A percentile compares a stretch with the other conserved stretches of the same genome.
Evolutionary conservation across 1,140 invertebrate species (phyloP).

Genomic region (Bombus ignitus): DNA sequence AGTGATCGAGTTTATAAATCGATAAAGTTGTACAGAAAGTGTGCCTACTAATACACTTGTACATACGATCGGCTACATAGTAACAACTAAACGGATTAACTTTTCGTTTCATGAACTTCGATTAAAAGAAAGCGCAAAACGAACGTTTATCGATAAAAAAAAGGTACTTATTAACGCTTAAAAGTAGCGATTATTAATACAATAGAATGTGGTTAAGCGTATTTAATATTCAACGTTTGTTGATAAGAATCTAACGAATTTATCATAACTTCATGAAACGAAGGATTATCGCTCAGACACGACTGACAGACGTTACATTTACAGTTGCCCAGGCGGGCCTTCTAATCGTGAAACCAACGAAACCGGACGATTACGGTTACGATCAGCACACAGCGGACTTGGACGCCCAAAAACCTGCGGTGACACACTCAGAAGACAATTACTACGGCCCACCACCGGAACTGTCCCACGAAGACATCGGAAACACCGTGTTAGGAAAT

Average conservation of each 20-base stretch:
- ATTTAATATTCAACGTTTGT: background rate
- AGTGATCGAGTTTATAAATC: no score
- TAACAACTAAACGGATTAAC: background rate
- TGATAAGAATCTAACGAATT: no score
- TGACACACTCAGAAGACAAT: slow-evolving; percentile 66
- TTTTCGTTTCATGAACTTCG: background rate
- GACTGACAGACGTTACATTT: slow-evolving; percentile 79
- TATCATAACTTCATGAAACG: background rate
- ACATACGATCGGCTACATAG: background rate
- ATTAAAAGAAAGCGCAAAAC: background rate
- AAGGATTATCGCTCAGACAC: slow-evolving; percentile 25
- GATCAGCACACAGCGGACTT: slow-evolving; percentile 36
- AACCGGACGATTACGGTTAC: slow-evolving; percentile 37
- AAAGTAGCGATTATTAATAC: background rate
- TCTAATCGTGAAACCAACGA: slow-evolving; percentile 67
- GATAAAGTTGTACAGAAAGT: background rate
- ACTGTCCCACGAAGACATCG: slow-evolving; percentile 9
- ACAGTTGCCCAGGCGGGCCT: slow-evolving; percentile 72
- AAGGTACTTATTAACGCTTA: background rate
- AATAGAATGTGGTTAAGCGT: background rate
- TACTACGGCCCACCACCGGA: slow-evolving; percentile 69
- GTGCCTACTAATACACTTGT: background rate
- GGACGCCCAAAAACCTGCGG: slow-evolving; percentile 15
- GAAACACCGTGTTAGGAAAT: slow-evolving; percentile 42
- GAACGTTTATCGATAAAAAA: no score